These are phyloP conservation scores for Tetragonisca angustula DNA, from an alignment of 2,888 invertebrate species.

Conservation along the genomic window DNA sequence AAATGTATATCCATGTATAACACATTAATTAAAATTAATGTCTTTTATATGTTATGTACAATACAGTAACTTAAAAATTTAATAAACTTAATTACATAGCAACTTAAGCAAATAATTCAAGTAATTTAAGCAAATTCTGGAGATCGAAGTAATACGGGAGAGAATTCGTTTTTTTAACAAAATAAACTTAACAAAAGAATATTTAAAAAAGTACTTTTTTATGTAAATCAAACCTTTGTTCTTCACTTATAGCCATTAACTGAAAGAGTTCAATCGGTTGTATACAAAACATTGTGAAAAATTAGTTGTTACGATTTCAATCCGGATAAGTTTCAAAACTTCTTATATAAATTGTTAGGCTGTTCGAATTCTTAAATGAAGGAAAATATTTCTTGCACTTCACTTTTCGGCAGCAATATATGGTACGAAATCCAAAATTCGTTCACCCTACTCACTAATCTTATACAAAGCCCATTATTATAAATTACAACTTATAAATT, in stretches of 20 bases:
- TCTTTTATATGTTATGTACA: not conserved
- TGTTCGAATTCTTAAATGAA: not conserved
- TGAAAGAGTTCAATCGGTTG: constrained; percentile 11
- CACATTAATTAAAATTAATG: not conserved
- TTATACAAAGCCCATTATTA: constrained; percentile 20
- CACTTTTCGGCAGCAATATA: constrained; percentile 17
- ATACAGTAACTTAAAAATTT: not conserved
- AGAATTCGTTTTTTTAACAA: not conserved
- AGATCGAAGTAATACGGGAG: not conserved
- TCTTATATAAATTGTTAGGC: constrained; percentile 6
- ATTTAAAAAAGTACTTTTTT: constrained; percentile 8
- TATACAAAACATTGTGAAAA: constrained; percentile 35
- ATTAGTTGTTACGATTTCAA: constrained; percentile 6
- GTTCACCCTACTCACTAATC: constrained; percentile 20
- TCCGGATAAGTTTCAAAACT: constrained; percentile 5
- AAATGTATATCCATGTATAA: not conserved
- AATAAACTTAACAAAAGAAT: not conserved
- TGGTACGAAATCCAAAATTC: constrained; percentile 37
- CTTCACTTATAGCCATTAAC: constrained; percentile 5
- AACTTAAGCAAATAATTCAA: too few relatives aligned
- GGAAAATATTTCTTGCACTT: constrained; percentile 8
- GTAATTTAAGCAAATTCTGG: not conserved
- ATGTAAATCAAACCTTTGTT: constrained; percentile 42
- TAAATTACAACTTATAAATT: not conserved
- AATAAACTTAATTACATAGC: constrained; percentile 4